phyloP scores from a whole-genome alignment of 2,113 vertebrate genomes.

The Elgaria multicarinata region DNA sequence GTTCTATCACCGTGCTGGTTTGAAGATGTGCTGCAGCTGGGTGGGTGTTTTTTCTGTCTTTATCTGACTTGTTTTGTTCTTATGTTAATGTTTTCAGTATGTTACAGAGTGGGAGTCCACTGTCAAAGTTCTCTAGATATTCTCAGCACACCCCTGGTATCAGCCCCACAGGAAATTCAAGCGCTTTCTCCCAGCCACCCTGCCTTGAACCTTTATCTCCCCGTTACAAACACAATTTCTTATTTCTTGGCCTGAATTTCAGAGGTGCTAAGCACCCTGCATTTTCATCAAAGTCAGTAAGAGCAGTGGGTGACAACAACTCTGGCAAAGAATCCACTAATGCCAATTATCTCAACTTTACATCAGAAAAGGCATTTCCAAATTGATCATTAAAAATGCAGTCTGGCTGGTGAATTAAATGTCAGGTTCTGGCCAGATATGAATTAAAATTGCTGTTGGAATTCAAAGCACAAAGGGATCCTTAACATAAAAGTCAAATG shows the following conservation, averaged over 20 bases:
- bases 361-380: constrained; percentile 40
- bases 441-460: constrained; percentile 34
- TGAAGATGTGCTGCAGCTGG: too few species aligned
- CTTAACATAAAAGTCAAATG: constrained; percentile 36
- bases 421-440: constrained; percentile 31
- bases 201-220: not conserved
- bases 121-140: not conserved
- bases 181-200: not conserved
- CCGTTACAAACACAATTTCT: not conserved
- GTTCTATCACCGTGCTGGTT: too few species aligned
- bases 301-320: not conserved
- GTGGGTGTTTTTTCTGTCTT: too few species aligned
- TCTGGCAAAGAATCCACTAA: constrained; percentile 37
- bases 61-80: too few species aligned
- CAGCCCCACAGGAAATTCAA: too few species aligned
- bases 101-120: not conserved
- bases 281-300: not conserved
- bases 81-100: too few species aligned
- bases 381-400: constrained; percentile 58
- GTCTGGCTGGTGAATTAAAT: constrained; percentile 45
- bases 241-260: not conserved
- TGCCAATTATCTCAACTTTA: constrained; percentile 10
- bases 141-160: too few species aligned
- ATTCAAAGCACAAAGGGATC: constrained; percentile 36
- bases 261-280: not conserved